phyloP scores from a whole-genome alignment of 2,888 invertebrate species.

The Rotaria magnacalcarata region DNA sequence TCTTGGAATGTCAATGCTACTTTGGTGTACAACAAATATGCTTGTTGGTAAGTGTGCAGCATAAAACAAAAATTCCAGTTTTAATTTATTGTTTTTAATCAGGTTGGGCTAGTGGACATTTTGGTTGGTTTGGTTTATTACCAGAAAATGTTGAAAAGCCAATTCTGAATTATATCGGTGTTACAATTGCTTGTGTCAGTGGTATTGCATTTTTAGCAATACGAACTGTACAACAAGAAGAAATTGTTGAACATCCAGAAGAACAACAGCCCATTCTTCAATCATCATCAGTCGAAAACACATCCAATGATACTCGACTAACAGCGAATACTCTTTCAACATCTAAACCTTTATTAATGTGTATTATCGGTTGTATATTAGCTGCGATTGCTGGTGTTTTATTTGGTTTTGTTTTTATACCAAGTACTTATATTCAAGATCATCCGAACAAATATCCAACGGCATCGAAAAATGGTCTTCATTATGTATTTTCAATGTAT shows the following conservation, averaged over 20 bases:
- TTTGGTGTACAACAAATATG: conserved; percentile 61
- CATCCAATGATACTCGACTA: neutral
- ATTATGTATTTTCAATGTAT: conserved; percentile 61
- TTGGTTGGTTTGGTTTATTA: conserved; percentile 56
- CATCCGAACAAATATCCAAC: conserved; percentile 49
- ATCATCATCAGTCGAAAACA: neutral
- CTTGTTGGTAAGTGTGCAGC: conserved; percentile 52
- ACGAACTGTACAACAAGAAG: conserved; percentile 48
- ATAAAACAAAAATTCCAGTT: neutral
- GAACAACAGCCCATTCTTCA: conserved; percentile 34
- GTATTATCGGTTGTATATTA: conserved; percentile 52
- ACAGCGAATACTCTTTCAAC: neutral
- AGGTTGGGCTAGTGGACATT: conserved; percentile 51
- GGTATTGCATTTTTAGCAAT: conserved; percentile 53
- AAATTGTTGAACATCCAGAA: neutral
- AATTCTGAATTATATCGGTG: conserved; percentile 55
- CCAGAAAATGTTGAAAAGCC: conserved; percentile 51
- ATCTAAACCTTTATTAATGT: neutral
- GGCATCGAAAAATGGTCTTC: conserved; percentile 54
- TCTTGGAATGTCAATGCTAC: conserved; percentile 60
- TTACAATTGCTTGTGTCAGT: conserved; percentile 53
- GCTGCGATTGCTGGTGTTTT: conserved; percentile 59
- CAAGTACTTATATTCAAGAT: conserved; percentile 60
- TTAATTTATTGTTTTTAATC: neutral
- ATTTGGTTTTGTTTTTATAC: conserved; percentile 61